Evolutionary conservation across 2,888 invertebrate genomes (phyloP).

Genomic region (Craniophora ligustri): DNA sequence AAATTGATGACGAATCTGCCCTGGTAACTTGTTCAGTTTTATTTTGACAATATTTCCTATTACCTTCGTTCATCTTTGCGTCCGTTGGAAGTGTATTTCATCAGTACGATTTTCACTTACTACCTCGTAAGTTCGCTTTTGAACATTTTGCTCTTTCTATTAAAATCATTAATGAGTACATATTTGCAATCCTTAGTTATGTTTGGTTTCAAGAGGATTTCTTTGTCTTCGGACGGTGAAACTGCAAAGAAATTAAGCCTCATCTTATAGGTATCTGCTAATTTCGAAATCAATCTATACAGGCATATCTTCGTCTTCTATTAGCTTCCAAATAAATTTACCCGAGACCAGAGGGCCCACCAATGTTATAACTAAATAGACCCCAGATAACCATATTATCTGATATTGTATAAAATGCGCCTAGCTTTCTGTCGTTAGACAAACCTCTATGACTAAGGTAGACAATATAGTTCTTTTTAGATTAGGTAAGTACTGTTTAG

Average conservation of each 20-base stretch:
- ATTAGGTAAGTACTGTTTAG: too few species aligned
- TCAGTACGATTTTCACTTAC: background rate
- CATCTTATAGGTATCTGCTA: too few species aligned
- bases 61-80: slow-evolving; percentile 3
- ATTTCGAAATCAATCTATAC: too few species aligned
- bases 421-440: too few species aligned
- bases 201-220: slow-evolving; percentile 10
- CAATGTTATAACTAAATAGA: too few species aligned
- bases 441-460: too few species aligned
- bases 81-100: background rate
- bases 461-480: too few species aligned
- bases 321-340: too few species aligned
- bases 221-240: slow-evolving; percentile 4
- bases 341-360: too few species aligned
- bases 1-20: background rate
- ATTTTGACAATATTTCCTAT: background rate
- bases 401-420: too few species aligned
- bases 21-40: background rate
- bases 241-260: slow-evolving; percentile 15
- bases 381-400: too few species aligned
- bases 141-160: slow-evolving; percentile 9
- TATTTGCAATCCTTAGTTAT: background rate
- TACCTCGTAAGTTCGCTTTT: background rate
- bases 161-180: background rate
- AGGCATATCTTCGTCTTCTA: too few species aligned